Conservation (phyloP, 2,113 vertebrate genomes). For the Cricetomys ansorgei region DNA sequence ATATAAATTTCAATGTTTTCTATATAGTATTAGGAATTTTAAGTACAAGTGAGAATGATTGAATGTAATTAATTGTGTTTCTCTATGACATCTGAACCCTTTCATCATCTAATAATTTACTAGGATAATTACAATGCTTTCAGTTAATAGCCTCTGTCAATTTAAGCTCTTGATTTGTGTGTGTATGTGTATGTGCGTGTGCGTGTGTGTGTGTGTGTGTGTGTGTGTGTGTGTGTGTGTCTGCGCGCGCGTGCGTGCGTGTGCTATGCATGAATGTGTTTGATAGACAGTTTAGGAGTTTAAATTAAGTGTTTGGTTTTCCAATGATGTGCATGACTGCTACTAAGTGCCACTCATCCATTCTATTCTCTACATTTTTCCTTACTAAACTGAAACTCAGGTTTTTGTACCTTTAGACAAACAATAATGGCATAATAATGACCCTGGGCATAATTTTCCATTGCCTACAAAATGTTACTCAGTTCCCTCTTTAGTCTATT, state of each 20-base stretch:
- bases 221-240: too few species aligned
- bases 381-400: background rate
- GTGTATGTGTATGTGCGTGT: background rate
- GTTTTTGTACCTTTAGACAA: background rate
- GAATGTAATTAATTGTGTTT: constrained; percentile 62
- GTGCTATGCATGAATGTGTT: too few species aligned
- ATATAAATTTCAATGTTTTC: constrained; percentile 23
- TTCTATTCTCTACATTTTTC: background rate
- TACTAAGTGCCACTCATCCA: background rate
- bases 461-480: background rate
- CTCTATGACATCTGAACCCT: constrained; percentile 47
- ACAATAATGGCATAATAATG: background rate
- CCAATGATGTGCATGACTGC: background rate
- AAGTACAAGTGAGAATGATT: constrained; percentile 41
- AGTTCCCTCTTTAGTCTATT: background rate
- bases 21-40: background rate
- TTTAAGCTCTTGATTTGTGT: constrained; percentile 9
- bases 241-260: too few species aligned
- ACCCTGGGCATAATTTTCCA: background rate
- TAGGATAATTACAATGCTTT: constrained; percentile 54
- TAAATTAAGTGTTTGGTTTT: constrained; percentile 56
- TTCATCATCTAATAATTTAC: constrained; percentile 57
- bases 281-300: constrained; percentile 27
- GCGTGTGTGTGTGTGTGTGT: background rate
- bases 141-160: constrained; percentile 63